A percentile compares a stretch with the other conserved stretches of the same genome.
Evolutionary conservation across 35 echinoderm and acorn worm genomes (phyloP).

Genomic region (Apostichopus californicus): DNA sequence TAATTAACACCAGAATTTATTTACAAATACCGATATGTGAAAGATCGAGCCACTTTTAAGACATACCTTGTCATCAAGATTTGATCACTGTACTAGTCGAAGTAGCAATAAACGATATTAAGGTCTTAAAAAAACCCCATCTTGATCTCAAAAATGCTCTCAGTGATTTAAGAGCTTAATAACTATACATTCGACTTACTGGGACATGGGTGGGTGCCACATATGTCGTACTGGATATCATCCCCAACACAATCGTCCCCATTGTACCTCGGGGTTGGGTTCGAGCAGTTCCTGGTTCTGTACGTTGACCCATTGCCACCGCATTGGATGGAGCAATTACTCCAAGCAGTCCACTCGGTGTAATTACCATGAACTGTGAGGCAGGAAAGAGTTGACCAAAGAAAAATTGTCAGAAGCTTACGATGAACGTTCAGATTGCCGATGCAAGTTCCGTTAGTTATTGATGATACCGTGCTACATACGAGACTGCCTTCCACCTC

Average conservation of each 20-base stretch:
- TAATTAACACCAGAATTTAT: too few species aligned
- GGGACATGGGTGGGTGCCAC: constrained; percentile 70
- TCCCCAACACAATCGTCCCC: constrained; percentile 58
- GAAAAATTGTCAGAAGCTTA: not conserved
- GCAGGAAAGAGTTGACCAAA: not conserved
- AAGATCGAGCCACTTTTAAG: too few species aligned
- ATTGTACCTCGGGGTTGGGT: constrained; percentile 59
- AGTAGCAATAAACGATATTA: not conserved
- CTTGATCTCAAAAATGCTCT: not conserved
- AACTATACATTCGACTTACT: constrained; percentile 51
- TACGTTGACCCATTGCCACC: constrained; percentile 58
- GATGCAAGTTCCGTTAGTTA: too few species aligned
- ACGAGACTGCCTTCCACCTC: too few species aligned
- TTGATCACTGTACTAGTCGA: not conserved
- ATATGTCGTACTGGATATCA: constrained; percentile 46
- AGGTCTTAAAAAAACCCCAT: not conserved
- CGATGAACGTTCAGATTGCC: too few species aligned
- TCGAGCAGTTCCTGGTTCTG: constrained; percentile 69
- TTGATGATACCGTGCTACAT: too few species aligned
- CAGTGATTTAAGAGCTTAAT: not conserved
- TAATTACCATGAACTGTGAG: constrained; percentile 69
- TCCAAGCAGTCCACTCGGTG: constrained; percentile 76
- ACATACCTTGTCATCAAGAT: too few species aligned
- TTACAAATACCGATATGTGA: too few species aligned
- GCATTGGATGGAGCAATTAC: constrained; percentile 65